These are phyloP conservation scores for Lycorma delicatula DNA, from an alignment of 1,140 invertebrate genomes.

Conservation along the genomic window DNA sequence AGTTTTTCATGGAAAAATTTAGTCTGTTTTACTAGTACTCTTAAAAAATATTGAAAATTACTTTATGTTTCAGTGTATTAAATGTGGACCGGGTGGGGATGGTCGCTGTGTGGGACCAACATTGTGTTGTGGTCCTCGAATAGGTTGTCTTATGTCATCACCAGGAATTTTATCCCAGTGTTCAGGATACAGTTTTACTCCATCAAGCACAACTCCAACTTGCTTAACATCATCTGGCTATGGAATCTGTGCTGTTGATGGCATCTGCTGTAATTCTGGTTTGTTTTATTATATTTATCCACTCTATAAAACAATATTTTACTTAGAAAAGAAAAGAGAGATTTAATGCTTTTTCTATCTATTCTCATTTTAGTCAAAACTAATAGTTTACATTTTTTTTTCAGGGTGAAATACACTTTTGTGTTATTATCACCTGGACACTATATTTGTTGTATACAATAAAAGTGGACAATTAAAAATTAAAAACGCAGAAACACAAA, in stretches of 20 bases:
- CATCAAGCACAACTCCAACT: background rate
- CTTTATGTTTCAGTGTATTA: background rate
- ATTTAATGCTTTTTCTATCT: too few species aligned
- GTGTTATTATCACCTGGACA: too few species aligned
- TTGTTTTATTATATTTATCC: background rate
- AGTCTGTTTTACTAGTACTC: too few species aligned
- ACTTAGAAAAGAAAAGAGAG: too few species aligned
- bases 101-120: background rate
- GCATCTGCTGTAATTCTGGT: constrained; percentile 1
- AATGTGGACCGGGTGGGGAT: background rate
- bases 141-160: background rate
- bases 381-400: too few species aligned
- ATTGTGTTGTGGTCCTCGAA: background rate
- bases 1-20: too few species aligned
- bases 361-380: too few species aligned
- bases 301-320: background rate
- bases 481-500: too few species aligned
- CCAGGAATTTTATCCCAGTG: background rate
- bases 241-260: background rate
- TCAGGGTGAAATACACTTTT: too few species aligned
- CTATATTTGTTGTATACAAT: too few species aligned
- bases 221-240: background rate
- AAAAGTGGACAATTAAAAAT: too few species aligned
- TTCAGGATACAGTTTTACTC: background rate
- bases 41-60: too few species aligned